phyloP scores from a whole-genome alignment of 1,140 invertebrate species.

The Asbolus verrucosus region DNA sequence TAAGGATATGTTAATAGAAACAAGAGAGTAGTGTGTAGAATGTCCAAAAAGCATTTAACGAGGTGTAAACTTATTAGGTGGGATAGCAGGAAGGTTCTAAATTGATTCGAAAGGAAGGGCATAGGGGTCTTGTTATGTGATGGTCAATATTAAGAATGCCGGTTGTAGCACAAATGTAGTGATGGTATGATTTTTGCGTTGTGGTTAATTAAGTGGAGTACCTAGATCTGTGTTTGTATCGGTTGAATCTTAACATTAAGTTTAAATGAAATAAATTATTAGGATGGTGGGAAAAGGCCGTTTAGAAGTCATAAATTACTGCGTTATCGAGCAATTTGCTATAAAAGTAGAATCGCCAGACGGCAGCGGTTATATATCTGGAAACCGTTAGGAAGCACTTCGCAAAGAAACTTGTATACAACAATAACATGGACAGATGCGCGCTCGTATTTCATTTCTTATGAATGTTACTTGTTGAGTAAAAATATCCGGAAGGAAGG shows the following conservation, averaged over 20 bases:
- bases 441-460: constrained; percentile 56
- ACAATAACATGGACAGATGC: constrained; percentile 58
- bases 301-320: constrained; percentile 56
- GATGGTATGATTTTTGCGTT: constrained; percentile 9
- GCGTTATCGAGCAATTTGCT: constrained; percentile 60
- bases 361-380: constrained; percentile 55
- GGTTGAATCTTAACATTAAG: constrained; percentile 60
- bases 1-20: constrained; percentile 2
- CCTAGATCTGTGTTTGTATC: constrained; percentile 50
- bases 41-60: constrained; percentile 3
- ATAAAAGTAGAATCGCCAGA: constrained; percentile 56
- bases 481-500: constrained; percentile 15
- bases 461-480: constrained; percentile 47
- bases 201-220: neutral
- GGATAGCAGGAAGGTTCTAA: too few relatives aligned
- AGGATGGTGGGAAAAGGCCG: constrained; percentile 48
- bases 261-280: constrained; percentile 60
- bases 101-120: too few relatives aligned
- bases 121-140: too few relatives aligned
- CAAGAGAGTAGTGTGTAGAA: constrained; percentile 5
- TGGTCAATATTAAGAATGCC: too few relatives aligned
- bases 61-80: constrained; percentile 7
- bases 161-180: too few relatives aligned
- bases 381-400: constrained; percentile 56
- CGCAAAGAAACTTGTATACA: constrained; percentile 57